phyloP scores from a whole-genome alignment of 2,113 vertebrate species.

The Protobothrops mucrosquamatus region DNA sequence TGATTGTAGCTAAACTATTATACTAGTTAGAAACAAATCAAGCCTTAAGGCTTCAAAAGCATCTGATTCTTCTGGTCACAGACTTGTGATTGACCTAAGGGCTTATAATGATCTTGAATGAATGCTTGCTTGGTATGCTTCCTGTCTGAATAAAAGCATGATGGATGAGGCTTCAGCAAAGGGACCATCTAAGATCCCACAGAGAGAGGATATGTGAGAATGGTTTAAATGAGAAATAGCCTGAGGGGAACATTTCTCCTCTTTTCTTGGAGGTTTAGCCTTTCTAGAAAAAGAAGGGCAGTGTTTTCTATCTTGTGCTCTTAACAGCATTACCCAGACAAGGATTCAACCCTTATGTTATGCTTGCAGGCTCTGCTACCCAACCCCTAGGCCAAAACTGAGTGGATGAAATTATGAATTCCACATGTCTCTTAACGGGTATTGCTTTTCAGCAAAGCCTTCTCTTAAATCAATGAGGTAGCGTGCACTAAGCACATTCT shows the following conservation, averaged over 20 bases:
- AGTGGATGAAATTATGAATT: constrained; percentile 19
- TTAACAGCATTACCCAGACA: constrained; percentile 28
- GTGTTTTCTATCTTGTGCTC: constrained; percentile 19
- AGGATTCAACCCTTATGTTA: constrained; percentile 48
- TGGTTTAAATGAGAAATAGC: constrained; percentile 15
- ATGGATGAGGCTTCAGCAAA: neutral
- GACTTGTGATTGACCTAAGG: constrained; percentile 15
- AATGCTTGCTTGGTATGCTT: neutral
- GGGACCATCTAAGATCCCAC: neutral
- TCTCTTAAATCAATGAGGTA: constrained; percentile 12
- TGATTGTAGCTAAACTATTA: constrained; percentile 12
- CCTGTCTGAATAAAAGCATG: constrained; percentile 24
- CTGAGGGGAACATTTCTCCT: neutral
- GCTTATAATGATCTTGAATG: neutral
- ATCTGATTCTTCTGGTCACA: constrained; percentile 36
- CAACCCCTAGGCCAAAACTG: neutral
- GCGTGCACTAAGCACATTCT: accelerated
- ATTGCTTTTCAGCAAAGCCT: neutral
- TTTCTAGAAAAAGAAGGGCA: constrained; percentile 44
- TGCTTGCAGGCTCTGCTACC: constrained; percentile 27
- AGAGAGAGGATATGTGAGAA: neutral
- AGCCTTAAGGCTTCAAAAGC: constrained; percentile 28
- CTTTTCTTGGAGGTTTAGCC: neutral
- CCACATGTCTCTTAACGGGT: accelerated
- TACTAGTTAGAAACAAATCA: constrained; percentile 17